Evolutionary conservation across 2,113 vertebrate species (phyloP).

Genomic region (Pelobates fuscus): DNA sequence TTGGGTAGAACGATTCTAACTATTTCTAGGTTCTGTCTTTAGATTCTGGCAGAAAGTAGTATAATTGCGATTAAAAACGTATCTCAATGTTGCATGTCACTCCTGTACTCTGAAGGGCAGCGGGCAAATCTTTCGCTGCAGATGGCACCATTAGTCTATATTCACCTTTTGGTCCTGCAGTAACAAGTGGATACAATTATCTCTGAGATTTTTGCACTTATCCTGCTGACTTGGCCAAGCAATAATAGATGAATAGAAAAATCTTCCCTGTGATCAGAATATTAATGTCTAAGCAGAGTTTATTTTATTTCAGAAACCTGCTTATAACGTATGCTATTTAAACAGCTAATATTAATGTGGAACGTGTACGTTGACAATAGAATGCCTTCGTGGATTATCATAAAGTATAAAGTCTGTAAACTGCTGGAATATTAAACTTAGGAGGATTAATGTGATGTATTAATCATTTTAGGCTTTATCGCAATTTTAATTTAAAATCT

Average conservation of each 20-base stretch:
- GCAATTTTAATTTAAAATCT: conserved; percentile 1
- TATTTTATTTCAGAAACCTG: too few relatives aligned
- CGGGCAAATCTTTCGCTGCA: not conserved
- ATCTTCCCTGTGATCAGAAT: conserved; percentile 19
- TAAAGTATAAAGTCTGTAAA: too few relatives aligned
- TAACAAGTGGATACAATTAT: conserved; percentile 37
- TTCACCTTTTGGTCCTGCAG: conserved; percentile 15
- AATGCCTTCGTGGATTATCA: too few relatives aligned
- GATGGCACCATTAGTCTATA: conserved; percentile 21
- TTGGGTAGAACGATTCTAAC: too few relatives aligned
- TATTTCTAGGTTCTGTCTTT: too few relatives aligned
- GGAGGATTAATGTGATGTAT: not conserved
- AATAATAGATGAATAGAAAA: conserved; percentile 13
- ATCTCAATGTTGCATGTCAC: not conserved
- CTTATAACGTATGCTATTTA: too few relatives aligned
- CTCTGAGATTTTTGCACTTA: conserved; percentile 15
- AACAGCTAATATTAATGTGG: not conserved
- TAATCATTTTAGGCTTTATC: not conserved
- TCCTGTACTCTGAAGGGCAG: not conserved
- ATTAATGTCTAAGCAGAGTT: conserved; percentile 10
- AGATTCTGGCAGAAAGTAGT: too few relatives aligned
- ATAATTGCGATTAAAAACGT: conserved; percentile 17
- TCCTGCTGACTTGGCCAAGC: not conserved
- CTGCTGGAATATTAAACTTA: not conserved
- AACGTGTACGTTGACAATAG: not conserved